These are phyloP conservation scores for Euphydryas editha DNA, from an alignment of 2,888 invertebrate species.

Conservation along the genomic window DNA sequence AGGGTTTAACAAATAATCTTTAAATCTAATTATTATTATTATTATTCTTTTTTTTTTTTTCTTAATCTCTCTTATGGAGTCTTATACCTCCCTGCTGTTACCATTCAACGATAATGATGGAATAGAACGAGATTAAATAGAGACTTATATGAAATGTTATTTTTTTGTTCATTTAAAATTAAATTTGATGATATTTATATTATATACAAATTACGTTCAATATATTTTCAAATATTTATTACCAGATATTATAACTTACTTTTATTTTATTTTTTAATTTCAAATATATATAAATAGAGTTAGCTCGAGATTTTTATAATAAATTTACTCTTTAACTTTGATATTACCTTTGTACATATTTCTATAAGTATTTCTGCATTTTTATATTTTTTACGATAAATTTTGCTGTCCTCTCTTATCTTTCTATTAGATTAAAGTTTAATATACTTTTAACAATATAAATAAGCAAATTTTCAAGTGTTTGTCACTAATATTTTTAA, in stretches of 20 bases:
- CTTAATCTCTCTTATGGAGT: no score
- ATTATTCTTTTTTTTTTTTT: background rate
- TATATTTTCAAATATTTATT: no score
- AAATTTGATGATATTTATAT: no score
- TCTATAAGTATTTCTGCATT: background rate
- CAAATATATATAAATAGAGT: background rate
- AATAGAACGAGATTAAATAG: no score
- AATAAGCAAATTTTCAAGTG: background rate
- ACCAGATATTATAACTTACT: background rate
- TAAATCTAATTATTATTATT: background rate
- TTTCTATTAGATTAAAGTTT: background rate
- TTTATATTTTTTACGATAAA: background rate
- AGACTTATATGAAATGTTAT: no score
- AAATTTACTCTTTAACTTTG: conserved; percentile 2
- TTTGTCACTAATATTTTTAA: background rate
- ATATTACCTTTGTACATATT: background rate
- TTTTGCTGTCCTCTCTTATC: background rate
- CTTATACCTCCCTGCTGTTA: no score
- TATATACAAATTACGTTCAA: no score
- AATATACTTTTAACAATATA: background rate
- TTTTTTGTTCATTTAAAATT: no score
- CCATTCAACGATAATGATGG: no score
- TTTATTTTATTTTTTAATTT: background rate
- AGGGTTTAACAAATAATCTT: conserved; percentile 30
- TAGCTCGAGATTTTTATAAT: conserved; percentile 1